Conservation (phyloP, 2,113 vertebrate genomes). For the Nesogale talazaci region DNA sequence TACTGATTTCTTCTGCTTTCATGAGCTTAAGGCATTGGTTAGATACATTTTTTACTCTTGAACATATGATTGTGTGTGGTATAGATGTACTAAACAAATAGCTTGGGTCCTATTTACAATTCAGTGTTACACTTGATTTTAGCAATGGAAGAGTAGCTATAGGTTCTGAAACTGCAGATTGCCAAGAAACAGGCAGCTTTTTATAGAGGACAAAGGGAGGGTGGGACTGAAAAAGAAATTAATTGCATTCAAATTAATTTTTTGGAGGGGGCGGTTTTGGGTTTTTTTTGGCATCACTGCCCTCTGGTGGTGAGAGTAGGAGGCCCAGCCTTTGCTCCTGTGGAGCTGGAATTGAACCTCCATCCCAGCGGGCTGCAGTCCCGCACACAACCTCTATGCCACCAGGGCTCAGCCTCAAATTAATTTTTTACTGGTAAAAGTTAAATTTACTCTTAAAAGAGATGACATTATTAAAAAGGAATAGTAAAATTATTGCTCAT, state of each 20-base stretch:
- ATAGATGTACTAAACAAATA: neutral
- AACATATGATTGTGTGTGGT: neutral
- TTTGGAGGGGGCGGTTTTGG: no score
- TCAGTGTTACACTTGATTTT: neutral
- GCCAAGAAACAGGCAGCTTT: neutral
- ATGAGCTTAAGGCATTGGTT: neutral
- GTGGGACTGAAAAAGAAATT: neutral
- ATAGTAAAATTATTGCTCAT: neutral
- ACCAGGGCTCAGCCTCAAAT: no score
- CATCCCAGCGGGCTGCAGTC: no score
- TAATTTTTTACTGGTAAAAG: neutral
- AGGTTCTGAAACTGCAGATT: neutral
- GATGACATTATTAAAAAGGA: neutral
- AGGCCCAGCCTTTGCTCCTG: no score
- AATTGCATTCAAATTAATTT: neutral
- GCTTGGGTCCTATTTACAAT: neutral
- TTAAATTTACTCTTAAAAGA: neutral
- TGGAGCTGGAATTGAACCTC: no score
- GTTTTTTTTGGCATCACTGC: no score
- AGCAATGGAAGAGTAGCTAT: neutral
- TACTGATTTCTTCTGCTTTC: neutral
- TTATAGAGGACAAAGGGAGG: neutral
- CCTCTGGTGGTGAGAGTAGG: no score
- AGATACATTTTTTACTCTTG: neutral
- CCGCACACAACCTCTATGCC: no score